Evolutionary conservation across 2,888 invertebrate genomes (phyloP), one percentile per base, ranked within the genome.

Genomic region (Adelognathus sp.): DNA sequence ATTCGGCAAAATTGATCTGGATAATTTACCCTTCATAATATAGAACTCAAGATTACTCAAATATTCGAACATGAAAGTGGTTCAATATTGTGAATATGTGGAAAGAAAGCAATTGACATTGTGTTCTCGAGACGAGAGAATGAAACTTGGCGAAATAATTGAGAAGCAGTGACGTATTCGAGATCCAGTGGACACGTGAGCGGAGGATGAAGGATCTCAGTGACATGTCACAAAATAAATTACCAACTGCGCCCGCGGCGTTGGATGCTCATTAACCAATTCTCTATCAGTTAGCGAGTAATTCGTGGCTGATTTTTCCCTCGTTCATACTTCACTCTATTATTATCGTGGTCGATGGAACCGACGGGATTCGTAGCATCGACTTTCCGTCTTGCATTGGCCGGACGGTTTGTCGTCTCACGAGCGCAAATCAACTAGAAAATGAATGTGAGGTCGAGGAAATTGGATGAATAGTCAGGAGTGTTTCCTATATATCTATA

Each of bases 311-410:
- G 39, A 50, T 70, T 21, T 63, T 36, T 39, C 16, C 24, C 36
- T 36, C 56, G 14, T 33, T 58, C 46, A 21, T 58, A 3, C 7
- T 63, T 70, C 56, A 14, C n/a, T 31, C 36, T 27, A 63, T 63
- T 76, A 52, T 71, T 71, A 41, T 60, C 9, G 58, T 24, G 31
- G 9, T 24, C 31, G 33, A 58, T 46, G 46, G 36, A 60, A 27
- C 33, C 46, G 44, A 29, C 63, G 14, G 54, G 63, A 63, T 16
- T 41, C 39, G 50, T 36, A 46, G 52, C 33, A 71, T 71, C 39
- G 60, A 71, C 52, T 60, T 76, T 46, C 60, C 41, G 71, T 76
- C 71, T 76, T 33, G 16, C 29, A 41, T 60, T 63, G 46, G 63
- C 44, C 31, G 29, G 46, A 46, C 63, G 31, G 63, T 33, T 24